A percentile compares a stretch with the other conserved stretches of the same genome.
Conservation (phyloP, 2,113 vertebrate genomes). For the Gnathonemus longibarbis region DNA sequence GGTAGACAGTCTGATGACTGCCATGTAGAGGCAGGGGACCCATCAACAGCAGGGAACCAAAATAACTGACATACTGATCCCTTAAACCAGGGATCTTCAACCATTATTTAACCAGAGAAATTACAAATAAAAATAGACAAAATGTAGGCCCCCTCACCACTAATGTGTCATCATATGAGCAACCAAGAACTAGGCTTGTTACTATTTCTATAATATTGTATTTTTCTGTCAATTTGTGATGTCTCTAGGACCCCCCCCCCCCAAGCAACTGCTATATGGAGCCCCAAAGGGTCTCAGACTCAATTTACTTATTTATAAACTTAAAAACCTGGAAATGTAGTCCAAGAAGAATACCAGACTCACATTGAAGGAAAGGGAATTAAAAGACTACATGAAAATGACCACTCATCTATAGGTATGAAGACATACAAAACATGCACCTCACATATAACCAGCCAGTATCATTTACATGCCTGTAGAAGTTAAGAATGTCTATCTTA, state of each 20-base stretch:
- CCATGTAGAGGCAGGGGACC: neutral
- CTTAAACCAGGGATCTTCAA: neutral
- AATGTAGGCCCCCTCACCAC: neutral
- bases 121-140: neutral
- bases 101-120: neutral
- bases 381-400: neutral
- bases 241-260: neutral
- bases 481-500: neutral
- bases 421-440: neutral
- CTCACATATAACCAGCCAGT: neutral
- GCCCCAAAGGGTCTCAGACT: neutral
- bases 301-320: neutral
- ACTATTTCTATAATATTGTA: neutral
- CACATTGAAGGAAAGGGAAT: neutral
- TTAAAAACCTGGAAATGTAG: neutral
- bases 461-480: neutral
- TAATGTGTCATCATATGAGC: neutral
- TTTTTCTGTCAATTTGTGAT: neutral
- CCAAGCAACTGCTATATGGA: neutral
- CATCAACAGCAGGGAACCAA: neutral
- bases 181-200: neutral
- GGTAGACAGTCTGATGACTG: neutral
- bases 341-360: neutral
- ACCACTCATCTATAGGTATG: neutral
- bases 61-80: neutral